Evolutionary conservation across 2,888 invertebrate genomes (phyloP).

Genomic region (Onthophagus sagittarius): DNA sequence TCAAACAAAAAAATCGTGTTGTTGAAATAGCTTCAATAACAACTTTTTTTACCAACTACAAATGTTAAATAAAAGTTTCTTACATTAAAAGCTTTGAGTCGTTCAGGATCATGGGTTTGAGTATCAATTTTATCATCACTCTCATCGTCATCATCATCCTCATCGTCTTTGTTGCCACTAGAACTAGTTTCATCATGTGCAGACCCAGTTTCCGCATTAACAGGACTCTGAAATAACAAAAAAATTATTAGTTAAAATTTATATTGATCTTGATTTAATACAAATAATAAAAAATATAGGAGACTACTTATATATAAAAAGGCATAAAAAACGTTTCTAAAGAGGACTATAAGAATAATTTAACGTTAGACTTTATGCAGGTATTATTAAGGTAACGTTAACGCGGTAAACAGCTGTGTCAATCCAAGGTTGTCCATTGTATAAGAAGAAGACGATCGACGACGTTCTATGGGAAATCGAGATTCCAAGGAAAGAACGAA

Average conservation of each 20-base stretch:
- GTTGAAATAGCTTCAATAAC: not conserved
- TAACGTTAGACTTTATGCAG: not conserved
- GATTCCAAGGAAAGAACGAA: not conserved
- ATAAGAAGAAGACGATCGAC: not conserved
- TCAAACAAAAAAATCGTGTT: not conserved
- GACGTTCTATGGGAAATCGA: not conserved
- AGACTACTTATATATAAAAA: no score
- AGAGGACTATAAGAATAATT: not conserved
- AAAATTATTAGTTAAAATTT: not conserved
- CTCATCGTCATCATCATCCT: constrained; percentile 86
- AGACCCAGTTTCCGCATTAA: constrained; percentile 60
- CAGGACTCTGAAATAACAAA: constrained; percentile 58
- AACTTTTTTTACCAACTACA: not conserved
- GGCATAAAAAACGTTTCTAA: not conserved
- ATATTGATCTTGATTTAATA: no score
- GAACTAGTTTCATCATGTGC: constrained; percentile 86
- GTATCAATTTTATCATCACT: constrained; percentile 89
- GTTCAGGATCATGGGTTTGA: constrained; percentile 82
- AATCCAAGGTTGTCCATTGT: not conserved
- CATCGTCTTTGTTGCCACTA: constrained; percentile 81
- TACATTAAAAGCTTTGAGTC: constrained; percentile 94
- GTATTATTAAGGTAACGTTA: not conserved
- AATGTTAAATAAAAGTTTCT: constrained; percentile 44
- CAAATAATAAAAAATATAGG: no score
- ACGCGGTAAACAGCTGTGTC: not conserved